Evolutionary conservation across 2,113 vertebrate species (phyloP).

Genomic region (Rana temporaria): DNA sequence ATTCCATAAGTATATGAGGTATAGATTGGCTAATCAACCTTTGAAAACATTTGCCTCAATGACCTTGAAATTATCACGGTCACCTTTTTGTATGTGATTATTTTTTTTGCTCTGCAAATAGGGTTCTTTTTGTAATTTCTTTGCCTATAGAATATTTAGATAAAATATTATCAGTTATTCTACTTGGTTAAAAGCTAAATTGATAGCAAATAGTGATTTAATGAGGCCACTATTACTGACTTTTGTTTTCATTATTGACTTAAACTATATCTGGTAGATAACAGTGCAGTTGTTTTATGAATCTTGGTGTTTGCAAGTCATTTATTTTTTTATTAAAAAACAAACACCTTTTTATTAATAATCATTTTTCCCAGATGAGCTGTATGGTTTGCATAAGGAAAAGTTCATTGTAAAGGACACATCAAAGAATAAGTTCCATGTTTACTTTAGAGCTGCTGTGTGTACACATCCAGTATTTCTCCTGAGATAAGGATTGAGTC

Average conservation of each 20-base stretch:
- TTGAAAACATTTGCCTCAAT: not conserved
- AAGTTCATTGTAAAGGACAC: constrained; percentile 6
- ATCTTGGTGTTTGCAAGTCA: not conserved
- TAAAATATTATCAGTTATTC: constrained; percentile 27
- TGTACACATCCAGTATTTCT: not conserved
- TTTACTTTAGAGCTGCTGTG: not conserved
- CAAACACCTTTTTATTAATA: constrained; percentile 31
- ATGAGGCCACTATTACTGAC: not conserved
- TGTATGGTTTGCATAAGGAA: constrained; percentile 10
- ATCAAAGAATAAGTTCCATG: constrained; percentile 1
- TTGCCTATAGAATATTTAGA: constrained; percentile 25
- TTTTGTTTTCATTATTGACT: constrained; percentile 36
- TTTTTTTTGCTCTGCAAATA: not conserved
- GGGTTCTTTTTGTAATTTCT: constrained; percentile 1
- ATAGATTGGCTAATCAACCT: no score
- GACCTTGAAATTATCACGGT: constrained; percentile 27
- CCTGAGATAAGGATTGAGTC: not conserved
- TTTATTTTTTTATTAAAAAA: not conserved
- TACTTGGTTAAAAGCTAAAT: not conserved
- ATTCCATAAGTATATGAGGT: no score
- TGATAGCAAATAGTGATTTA: constrained; percentile 20
- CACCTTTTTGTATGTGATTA: not conserved
- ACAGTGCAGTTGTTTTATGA: constrained; percentile 1
- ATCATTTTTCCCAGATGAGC: not conserved
- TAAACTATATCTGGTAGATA: constrained; percentile 28